A percentile compares a stretch with the other conserved stretches of the same genome.
Evolutionary conservation across 2,888 invertebrate genomes (phyloP).

Genomic region (Agrochola macilenta): DNA sequence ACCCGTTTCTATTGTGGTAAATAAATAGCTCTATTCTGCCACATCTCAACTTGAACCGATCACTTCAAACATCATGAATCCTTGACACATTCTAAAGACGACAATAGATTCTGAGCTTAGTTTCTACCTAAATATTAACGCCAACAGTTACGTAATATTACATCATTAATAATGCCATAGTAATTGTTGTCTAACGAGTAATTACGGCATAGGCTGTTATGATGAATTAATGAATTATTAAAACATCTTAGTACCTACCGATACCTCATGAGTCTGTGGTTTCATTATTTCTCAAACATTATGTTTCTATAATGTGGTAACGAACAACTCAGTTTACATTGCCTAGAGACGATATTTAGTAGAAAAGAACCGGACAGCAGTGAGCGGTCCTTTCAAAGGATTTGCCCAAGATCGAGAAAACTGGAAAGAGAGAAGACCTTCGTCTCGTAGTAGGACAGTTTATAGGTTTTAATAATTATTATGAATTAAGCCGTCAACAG

Average conservation of each 20-base stretch:
- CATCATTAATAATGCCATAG: constrained; percentile 55
- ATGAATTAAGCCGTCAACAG: no score
- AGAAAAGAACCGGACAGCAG: no score
- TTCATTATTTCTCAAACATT: no score
- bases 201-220: constrained; percentile 30
- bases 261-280: not conserved
- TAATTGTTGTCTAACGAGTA: constrained; percentile 14
- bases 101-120: constrained; percentile 28
- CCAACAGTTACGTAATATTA: constrained; percentile 43
- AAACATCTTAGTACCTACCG: constrained; percentile 2
- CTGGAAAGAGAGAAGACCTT: no score
- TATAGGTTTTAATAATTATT: no score
- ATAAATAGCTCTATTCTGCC: not conserved
- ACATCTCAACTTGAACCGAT: not conserved
- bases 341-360: no score
- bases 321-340: no score
- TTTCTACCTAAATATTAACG: constrained; percentile 39
- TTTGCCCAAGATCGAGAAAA: no score
- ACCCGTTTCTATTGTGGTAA: no score
- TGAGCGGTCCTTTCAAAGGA: no score
- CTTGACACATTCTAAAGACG: not conserved
- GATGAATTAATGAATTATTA: constrained; percentile 50
- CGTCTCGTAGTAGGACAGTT: no score
- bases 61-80: not conserved
- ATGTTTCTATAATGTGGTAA: not conserved